Conservation (phyloP, 2,888 invertebrate genomes). For the Plebejus melissa region DNA sequence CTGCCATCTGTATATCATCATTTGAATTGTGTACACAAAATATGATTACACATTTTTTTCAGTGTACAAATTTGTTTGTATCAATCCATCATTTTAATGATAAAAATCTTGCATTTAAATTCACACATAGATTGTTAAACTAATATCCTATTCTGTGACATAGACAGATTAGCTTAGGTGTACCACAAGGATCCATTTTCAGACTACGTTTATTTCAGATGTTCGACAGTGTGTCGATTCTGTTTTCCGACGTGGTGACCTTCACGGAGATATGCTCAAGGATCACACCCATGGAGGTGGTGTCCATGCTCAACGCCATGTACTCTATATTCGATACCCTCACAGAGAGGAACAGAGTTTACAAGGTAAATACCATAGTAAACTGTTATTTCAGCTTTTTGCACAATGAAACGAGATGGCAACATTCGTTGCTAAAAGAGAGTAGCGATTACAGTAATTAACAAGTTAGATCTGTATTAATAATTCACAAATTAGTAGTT, state of each 20-base stretch:
- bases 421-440: too few relatives aligned
- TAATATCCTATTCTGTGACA: too few relatives aligned
- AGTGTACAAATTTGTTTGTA: too few relatives aligned
- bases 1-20: background rate
- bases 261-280: conserved; percentile 98
- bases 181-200: background rate
- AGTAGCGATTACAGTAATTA: too few relatives aligned
- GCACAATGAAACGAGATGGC: too few relatives aligned
- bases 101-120: too few relatives aligned
- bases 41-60: background rate
- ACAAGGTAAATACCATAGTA: conserved; percentile 84
- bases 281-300: conserved; percentile 98
- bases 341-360: conserved; percentile 94
- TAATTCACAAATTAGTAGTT: too few relatives aligned
- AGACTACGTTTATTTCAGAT: conserved; percentile 80
- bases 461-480: too few relatives aligned
- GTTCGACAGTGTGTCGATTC: conserved; percentile 96
- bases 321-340: conserved; percentile 97
- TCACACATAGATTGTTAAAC: background rate
- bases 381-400: too few relatives aligned
- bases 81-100: too few relatives aligned
- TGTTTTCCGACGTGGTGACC: conserved; percentile 98
- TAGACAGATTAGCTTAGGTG: background rate
- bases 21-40: background rate
- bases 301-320: conserved; percentile 98